Evolutionary conservation across 2,888 invertebrate genomes (phyloP), one percentile per base, ranked within the genome.

Genomic region (Teleogryllus oceanicus): DNA sequence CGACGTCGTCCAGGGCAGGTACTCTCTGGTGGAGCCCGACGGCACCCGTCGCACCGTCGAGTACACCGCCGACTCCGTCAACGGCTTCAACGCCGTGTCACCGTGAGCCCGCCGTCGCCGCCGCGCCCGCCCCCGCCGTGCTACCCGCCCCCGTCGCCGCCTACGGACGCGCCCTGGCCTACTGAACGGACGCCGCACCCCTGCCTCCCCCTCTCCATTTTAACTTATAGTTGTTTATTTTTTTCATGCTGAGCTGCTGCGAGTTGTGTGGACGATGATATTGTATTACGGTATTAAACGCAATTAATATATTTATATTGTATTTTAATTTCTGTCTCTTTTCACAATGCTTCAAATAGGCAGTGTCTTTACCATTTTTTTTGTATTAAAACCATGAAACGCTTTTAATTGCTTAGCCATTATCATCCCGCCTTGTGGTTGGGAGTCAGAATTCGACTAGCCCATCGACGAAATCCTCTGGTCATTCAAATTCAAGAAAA

Each of bases 71-170:
- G 89, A 90, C 84, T 85, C 87, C 13, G 88, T 88, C 83, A 88
- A 85, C 81, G 90, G 90, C 80, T 90, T 90, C 86, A 89, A 89
- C 84, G 90, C 90, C 5, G 84, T 89, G 90, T 90, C 87, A 87
- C 81, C 88, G 88, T 74, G 88, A 89, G 83, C 78, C 78, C 13
- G 74, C 50, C 21, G 77, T 80, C 76, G 82, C 78, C 79, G 77
- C 80, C 78, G 80, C 80, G 74, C 82, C 81, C 51, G 80, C 82
- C 78, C 79, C 80, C 74, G 77, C 75, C n/a, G 80, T 50, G 77
- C 62, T 62, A 10, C 80, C 80, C 20, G 74, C 80, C 79, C 76
- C 79, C 74, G 49, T 80, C 50, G 75, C 80, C 50, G 62, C 62
- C 62, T 50, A 76, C 50, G 79, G 75, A 75, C 74, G 74, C 75